These are phyloP conservation scores for Mythimna impura DNA, from an alignment of 2,888 invertebrate genomes.

Conservation along the genomic window DNA sequence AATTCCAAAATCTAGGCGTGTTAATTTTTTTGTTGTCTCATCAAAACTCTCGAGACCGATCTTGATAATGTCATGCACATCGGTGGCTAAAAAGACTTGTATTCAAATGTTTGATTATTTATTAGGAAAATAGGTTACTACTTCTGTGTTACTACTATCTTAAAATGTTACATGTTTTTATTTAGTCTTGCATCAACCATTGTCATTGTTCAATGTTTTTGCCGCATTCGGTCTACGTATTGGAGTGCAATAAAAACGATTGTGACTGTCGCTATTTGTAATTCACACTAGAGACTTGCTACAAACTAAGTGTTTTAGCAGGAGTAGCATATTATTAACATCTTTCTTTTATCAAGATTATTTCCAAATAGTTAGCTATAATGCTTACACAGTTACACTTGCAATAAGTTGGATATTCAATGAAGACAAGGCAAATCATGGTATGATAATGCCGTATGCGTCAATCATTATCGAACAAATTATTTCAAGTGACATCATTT, in stretches of 20 bases:
- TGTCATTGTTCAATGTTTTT: conserved; percentile 71
- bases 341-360: conserved; percentile 2
- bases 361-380: background rate
- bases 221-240: conserved; percentile 35
- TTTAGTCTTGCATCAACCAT: conserved; percentile 67
- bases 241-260: conserved; percentile 48
- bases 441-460: background rate
- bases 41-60: background rate
- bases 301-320: background rate
- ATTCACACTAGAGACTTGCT: background rate
- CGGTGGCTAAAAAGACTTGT: background rate
- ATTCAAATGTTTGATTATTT: conserved; percentile 5
- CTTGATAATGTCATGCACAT: too few relatives aligned
- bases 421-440: background rate
- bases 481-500: conserved; percentile 10
- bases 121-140: conserved; percentile 20
- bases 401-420: conserved; percentile 11
- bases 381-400: background rate
- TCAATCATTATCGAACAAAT: background rate
- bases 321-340: background rate
- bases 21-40: background rate
- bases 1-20: background rate
- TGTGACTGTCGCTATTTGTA: conserved; percentile 12
- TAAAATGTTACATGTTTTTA: conserved; percentile 10
- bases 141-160: background rate